phyloP scores from a whole-genome alignment of 1,140 invertebrate genomes.

The Caenorhabditis latens region DNA sequence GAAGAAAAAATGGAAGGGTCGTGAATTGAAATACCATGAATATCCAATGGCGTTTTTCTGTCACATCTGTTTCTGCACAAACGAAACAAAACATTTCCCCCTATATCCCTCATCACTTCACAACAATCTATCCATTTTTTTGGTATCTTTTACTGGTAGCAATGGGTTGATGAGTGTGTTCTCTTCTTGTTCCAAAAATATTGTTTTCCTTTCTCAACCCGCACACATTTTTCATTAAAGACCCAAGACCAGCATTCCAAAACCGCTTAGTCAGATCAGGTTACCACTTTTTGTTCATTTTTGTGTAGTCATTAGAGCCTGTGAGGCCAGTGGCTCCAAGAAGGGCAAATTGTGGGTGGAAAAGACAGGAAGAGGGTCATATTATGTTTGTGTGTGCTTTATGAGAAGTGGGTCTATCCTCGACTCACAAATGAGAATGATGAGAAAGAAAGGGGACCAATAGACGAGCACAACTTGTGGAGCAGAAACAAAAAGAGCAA shows the following conservation, averaged over 20 bases:
- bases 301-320: constrained; percentile 34
- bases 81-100: constrained; percentile 40
- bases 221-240: background rate
- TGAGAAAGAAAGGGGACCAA: background rate
- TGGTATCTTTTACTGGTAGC: background rate
- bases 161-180: constrained; percentile 14
- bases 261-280: background rate
- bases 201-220: background rate
- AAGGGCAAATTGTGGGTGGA: constrained; percentile 12
- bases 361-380: constrained; percentile 39
- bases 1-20: background rate
- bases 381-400: constrained; percentile 56
- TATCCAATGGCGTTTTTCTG: constrained; percentile 24
- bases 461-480: background rate
- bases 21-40: constrained; percentile 45
- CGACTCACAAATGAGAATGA: constrained; percentile 37
- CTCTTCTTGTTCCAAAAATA: background rate
- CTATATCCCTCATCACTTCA: background rate
- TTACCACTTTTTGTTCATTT: constrained; percentile 6
- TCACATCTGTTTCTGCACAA: background rate
- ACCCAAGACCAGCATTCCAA: constrained; percentile 9
- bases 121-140: constrained; percentile 8
- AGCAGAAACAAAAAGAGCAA: constrained; percentile 11
- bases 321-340: background rate
- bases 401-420: constrained; percentile 16